Base-by-base conservation (phyloP, 1,140 invertebrate genomes). In the Drosophila mojavensis region DNA sequence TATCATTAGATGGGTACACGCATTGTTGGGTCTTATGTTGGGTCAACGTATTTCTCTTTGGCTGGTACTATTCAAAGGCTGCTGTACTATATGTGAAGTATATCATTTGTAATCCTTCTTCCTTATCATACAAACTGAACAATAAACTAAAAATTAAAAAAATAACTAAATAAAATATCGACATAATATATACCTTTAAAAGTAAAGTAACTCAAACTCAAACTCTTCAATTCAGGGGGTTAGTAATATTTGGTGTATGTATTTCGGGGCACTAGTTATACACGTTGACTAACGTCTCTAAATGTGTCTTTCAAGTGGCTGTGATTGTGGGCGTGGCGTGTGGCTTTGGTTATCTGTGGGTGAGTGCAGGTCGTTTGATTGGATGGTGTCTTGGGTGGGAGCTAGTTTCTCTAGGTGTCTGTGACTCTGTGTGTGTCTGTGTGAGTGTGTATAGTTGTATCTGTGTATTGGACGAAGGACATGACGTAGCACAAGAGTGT, bases 71-170 rank as follows among this genome's bases (percentile, higher is more conserved):
- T 80, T 78, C 70, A 82, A 88, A 88, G 85, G 84, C 85, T 89
- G 78, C 84, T 80, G 84, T 88, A 88, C 80, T 79, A 75, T 81
- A 90, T 89, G 85, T 89, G 84, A 89, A 90, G 81, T 84, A 89
- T 89, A 89, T 89, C 51, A 78, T 86, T 88, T 75, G 61, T 78
- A 81, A 89, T 89, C 78, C 85, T 81, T 81, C 72, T 81, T 82
- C 59, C 62, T 81, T 51, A 60, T 70, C 53, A 75, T 73, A 72
- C 47, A 71, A 78, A 89, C 62, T 60, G 53, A 88, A 76, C n/a
- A 63, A 54, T 72, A 47, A 76, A 86, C 79, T 47, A 15, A 86
- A 39, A 88, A 88, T 54, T 36, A 20, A 36, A 75, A 62, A 70
- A 53, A 56, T 53, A 72, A 17, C 17, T 17, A 81, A 64, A 63